Evolutionary conservation across 2,888 invertebrate species (phyloP), one percentile per base, ranked within the genome.

Genomic region (Diadromus collaris): DNA sequence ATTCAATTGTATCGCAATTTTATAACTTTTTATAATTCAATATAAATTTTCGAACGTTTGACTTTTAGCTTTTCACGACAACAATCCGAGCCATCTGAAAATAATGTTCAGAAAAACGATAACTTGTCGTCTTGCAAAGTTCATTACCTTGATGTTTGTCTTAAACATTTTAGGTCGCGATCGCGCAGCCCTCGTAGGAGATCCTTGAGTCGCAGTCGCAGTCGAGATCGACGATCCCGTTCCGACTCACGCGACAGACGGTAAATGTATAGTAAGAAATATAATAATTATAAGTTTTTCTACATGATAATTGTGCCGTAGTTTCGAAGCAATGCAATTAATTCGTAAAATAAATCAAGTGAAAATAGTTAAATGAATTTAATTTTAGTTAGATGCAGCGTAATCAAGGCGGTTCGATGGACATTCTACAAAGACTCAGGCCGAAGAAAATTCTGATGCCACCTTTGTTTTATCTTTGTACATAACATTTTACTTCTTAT

Each of bases 161-260:
- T 82, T 67, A 65, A 67, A 83, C 84, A 3, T 90, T 89, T 87
- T 90, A 90, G 90, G 84, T 90, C 90, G 80, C 87, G 89, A 78
- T 90, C 90, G 75, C 90, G 89, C 82, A 90, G 89, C 64, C 90
- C 87, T 34, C 88, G 89, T 81, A 89, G 89, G 79, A 89, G 89
- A 84, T 90, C 90, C 16, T 75, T 88, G 76, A 88, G 89, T 48
- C 88, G 90, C 58, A 90, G 90, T 83, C 89, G 90, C 82, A 90
- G 90, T 86, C 89, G 90, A 83, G 89, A 90, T 81, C 90, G 90
- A 79, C 90, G 90, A 81, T 90, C 90, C 63, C 90, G 90, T 82
- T 90, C 90, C 76, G 89, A 90, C 71, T 90, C 90, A 69, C 90
- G 90, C 70, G 90, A 90, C 82, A 90, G 90, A 88, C 89, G 90